Base-by-base conservation (phyloP, 2,113 vertebrate genomes). In the Engraulis encrasicolus region DNA sequence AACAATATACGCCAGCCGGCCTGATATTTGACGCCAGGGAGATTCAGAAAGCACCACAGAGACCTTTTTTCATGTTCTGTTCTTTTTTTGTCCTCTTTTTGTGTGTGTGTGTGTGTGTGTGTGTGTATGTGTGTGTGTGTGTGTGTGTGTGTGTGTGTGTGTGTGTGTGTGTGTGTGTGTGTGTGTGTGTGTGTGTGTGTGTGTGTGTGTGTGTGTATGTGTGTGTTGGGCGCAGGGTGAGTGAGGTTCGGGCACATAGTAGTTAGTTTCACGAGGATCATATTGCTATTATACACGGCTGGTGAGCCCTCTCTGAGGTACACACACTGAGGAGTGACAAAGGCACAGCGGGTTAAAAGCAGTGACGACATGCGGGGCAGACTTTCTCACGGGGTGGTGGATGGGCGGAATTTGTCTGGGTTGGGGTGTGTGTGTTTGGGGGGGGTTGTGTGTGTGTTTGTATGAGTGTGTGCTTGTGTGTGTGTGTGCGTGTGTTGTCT, bases 311-410 rank as follows among this genome's bases (percentile, higher is more conserved):
- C 66, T 74, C 31, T 34, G 66, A 74, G 34, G 12, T 9, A 4
- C n/a, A 52, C 78, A 45, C 37, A 84, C 34, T n/a, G n/a, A n/a
- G n/a, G 7, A 20, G 38, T 87, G 78, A 77, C 83, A 82, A 81
- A 50, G 78, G 80, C 54, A 18, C 81, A 74, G 66, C 37, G 45
- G 52, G 77, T 81, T 82, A 36, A 45, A 66, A 40, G 50, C 78
- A 14, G 71, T 50, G 50, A 54, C 20, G 15, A 27, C 40, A 50
- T 49, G 48, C 18, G 61, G 50, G 5, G 17, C 18, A 74, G 11
- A 20, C 37, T 78, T 86, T 86, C 81, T 85, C 79, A 78, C 78
- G 84, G 34, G 81, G 37, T 49, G 85, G 66, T 50, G 40, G 66
- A 27, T 23, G 27, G 66, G 31, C 5, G 19, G 17, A 20, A 17